Conservation (phyloP, 1,140 invertebrate genomes). For the Trypoxylus dichotomus region DNA sequence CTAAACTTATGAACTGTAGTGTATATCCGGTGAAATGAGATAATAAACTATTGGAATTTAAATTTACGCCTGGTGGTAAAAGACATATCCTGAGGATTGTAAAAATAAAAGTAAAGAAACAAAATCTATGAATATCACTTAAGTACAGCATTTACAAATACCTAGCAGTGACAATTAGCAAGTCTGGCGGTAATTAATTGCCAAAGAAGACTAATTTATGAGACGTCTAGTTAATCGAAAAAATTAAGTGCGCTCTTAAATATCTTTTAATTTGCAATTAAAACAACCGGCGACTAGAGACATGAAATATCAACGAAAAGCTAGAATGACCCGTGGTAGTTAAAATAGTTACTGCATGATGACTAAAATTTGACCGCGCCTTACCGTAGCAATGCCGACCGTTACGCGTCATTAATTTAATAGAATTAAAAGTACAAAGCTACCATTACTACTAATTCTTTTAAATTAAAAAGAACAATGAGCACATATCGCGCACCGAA, state of each 20-base stretch:
- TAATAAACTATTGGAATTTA: no score
- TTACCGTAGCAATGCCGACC: neutral
- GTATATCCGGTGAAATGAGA: no score
- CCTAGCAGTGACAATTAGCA: no score
- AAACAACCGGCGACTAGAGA: neutral
- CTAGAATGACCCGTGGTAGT: neutral
- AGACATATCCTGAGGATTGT: no score
- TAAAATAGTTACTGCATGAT: constrained; percentile 1
- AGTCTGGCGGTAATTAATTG: no score
- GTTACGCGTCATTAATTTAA: constrained; percentile 8
- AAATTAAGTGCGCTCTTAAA: neutral
- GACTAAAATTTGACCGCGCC: neutral
- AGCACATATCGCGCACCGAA: neutral
- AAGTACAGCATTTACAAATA: no score
- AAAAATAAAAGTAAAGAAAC: no score
- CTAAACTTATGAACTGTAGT: no score
- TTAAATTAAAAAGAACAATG: constrained; percentile 25
- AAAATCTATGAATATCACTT: no score
- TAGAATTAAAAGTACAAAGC: constrained; percentile 14
- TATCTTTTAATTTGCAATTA: neutral
- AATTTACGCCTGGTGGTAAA: no score
- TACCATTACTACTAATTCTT: constrained; percentile 15
- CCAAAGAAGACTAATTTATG: no score
- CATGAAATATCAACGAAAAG: neutral
- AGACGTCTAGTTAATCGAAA: no score